A percentile compares a stretch with the other conserved stretches of the same genome.
phyloP scores from a whole-genome alignment of 2,888 invertebrate species.

The Anagyrus pseudococci region DNA sequence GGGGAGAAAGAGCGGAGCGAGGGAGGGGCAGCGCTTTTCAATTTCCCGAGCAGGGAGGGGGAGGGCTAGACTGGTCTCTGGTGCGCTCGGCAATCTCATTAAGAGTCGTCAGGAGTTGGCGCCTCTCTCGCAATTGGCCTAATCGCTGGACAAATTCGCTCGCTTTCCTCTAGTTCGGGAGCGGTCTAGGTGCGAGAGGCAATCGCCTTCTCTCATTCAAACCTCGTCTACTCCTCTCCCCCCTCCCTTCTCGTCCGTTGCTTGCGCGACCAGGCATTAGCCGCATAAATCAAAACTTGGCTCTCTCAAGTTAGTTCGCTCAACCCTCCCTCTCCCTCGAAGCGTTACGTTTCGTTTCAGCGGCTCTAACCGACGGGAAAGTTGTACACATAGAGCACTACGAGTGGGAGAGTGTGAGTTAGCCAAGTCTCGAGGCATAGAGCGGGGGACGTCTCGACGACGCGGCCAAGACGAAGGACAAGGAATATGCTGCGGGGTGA shows the following conservation, averaged over 20 bases:
- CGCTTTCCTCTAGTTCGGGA: conserved; percentile 23
- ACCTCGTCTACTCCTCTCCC: no score
- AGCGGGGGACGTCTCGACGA: no score
- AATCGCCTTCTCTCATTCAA: conserved; percentile 38
- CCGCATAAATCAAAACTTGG: conserved; percentile 4
- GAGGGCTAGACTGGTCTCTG: no score
- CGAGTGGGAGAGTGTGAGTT: no score
- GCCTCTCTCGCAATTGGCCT: conserved; percentile 45
- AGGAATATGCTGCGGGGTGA: no score
- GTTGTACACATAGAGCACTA: no score
- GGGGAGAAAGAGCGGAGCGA: no score
- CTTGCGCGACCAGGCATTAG: not conserved
- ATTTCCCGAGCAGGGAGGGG: conserved; percentile 14
- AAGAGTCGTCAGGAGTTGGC: conserved; percentile 25
- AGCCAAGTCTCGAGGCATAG: no score
- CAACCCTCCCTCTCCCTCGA: not conserved
- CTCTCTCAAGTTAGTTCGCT: not conserved
- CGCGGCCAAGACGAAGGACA: no score
- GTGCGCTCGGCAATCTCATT: conserved; percentile 28
- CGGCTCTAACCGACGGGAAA: no score
- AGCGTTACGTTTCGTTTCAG: not conserved
- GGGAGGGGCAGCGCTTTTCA: conserved; percentile 30
- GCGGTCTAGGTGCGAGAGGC: conserved; percentile 21
- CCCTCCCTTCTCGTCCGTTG: not conserved
- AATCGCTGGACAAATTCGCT: conserved; percentile 51